Evolutionary conservation across 37 sponge, comb jelly and placozoan species (phyloP).

Genomic region (Beroe ovata): DNA sequence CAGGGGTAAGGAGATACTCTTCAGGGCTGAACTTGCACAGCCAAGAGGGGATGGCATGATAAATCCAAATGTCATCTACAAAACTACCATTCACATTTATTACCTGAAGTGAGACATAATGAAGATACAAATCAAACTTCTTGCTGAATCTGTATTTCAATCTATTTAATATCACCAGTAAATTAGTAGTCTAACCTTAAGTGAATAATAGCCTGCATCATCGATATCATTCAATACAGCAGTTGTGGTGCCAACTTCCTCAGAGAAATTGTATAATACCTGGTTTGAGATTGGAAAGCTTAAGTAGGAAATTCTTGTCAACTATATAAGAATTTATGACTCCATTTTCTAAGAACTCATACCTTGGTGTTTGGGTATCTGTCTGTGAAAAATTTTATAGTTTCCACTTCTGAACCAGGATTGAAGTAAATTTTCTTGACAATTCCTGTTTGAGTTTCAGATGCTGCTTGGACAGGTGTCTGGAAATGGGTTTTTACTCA

Average conservation of each 20-base stretch:
- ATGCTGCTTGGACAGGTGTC: not conserved
- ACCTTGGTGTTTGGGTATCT: not conserved
- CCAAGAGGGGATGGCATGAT: conserved; percentile 43
- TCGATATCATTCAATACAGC: not conserved
- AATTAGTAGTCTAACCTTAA: too few species aligned
- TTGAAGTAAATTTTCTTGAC: not conserved
- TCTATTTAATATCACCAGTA: too few species aligned
- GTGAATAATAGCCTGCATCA: conserved; percentile 42
- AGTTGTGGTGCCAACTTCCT: not conserved
- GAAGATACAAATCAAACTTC: too few species aligned
- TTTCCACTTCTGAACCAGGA: not conserved
- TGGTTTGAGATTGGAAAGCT: too few species aligned
- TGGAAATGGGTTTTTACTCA: too few species aligned
- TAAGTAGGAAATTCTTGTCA: too few species aligned
- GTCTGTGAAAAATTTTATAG: not conserved
- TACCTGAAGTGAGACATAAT: too few species aligned
- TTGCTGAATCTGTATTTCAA: too few species aligned
- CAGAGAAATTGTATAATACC: conserved; percentile 20
- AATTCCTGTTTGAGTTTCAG: not conserved
- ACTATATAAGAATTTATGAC: too few species aligned
- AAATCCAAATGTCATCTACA: conserved; percentile 52
- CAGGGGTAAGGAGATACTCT: conserved; percentile 5
- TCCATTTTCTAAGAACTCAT: too few species aligned
- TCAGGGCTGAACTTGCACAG: conserved; percentile 19
- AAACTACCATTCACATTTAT: conserved; percentile 24